A percentile compares a stretch with the other conserved stretches of the same genome.
Evolutionary conservation across 2,888 invertebrate species (phyloP).

Genomic region (Adela reaumurella): DNA sequence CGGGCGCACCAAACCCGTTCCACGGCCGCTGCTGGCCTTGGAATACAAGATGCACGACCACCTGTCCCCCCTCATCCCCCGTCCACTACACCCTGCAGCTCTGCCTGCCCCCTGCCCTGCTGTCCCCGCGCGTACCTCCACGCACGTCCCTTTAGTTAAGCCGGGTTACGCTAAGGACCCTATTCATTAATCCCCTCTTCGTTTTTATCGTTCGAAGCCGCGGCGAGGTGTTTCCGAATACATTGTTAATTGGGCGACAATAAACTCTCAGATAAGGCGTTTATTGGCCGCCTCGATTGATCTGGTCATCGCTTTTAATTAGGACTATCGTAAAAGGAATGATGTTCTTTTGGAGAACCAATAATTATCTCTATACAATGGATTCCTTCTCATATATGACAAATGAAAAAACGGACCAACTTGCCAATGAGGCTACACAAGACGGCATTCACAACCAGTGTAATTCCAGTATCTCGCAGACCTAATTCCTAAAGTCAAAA

Average conservation of each 20-base stretch:
- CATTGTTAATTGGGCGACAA: not conserved
- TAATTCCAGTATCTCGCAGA: no score
- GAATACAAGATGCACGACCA: conserved; percentile 1
- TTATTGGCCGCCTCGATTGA: no score
- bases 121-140: conserved; percentile 1
- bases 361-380: no score
- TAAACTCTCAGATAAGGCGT: not conserved
- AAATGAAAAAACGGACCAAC: no score
- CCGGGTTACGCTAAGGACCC: not conserved
- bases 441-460: no score
- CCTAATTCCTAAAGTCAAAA: no score
- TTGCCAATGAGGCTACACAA: no score
- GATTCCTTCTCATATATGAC: no score
- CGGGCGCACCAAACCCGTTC: not conserved
- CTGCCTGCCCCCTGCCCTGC: not conserved
- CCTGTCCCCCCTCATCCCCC: conserved; percentile 1
- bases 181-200: not conserved
- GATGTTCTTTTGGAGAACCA: no score
- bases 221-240: not conserved
- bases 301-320: no score
- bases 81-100: not conserved
- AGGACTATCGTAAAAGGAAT: no score
- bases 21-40: conserved; percentile 2
- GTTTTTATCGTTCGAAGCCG: not conserved
- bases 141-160: no score